Evolutionary conservation across 1,140 invertebrate species (phyloP).

Genomic region (Drosophila watanabei): DNA sequence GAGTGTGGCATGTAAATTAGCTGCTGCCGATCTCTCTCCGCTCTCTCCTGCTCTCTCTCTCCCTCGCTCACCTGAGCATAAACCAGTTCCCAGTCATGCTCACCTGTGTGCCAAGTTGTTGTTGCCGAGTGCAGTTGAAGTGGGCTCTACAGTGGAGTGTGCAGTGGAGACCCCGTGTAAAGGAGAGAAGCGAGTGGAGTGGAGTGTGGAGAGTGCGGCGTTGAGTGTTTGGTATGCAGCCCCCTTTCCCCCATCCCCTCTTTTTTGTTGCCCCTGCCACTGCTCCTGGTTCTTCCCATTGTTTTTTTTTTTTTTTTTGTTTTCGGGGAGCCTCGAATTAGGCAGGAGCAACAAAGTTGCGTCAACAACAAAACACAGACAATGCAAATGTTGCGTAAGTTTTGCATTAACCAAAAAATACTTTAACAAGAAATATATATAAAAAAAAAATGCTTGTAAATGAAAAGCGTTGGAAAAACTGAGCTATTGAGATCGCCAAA

Average conservation of each 20-base stretch:
- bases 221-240: slow-evolving; percentile 81
- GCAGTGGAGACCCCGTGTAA: slow-evolving; percentile 2
- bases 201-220: slow-evolving; percentile 76
- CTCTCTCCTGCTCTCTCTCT: slow-evolving; percentile 3
- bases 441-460: slow-evolving; percentile 10
- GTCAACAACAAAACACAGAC: slow-evolving; percentile 33
- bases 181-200: slow-evolving; percentile 49
- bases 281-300: slow-evolving; percentile 46
- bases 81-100: slow-evolving; percentile 48
- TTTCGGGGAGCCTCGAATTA: slow-evolving; percentile 36
- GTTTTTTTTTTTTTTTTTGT: slow-evolving; percentile 23
- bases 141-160: slow-evolving; percentile 66
- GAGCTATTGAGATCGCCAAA: slow-evolving; percentile 14
- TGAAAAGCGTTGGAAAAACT: slow-evolving; percentile 19
- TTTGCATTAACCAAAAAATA: slow-evolving; percentile 11
- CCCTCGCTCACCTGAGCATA: slow-evolving; percentile 40
- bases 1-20: slow-evolving; percentile 77
- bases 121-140: slow-evolving; percentile 68
- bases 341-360: slow-evolving; percentile 52
- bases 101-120: slow-evolving; percentile 59
- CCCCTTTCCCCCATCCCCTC: neutral
- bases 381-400: slow-evolving; percentile 53
- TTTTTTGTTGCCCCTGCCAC: slow-evolving; percentile 4
- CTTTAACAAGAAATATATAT: neutral
- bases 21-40: slow-evolving; percentile 43